Conservation (phyloP, 2,888 invertebrate genomes). For the Pterostichus madidus region DNA sequence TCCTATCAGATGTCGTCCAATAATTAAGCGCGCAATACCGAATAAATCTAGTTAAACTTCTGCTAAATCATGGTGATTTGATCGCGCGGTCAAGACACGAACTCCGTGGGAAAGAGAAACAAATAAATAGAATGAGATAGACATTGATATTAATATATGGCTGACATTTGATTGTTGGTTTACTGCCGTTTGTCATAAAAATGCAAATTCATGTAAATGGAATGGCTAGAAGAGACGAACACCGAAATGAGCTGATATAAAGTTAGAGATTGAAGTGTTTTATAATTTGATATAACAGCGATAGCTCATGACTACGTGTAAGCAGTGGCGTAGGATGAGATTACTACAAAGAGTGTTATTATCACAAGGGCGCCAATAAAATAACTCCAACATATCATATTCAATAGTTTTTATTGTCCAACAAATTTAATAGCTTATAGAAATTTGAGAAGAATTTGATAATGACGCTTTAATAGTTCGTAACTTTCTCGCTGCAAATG, state of each 20-base stretch:
- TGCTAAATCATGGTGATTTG: constrained; percentile 47
- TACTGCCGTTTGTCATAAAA: constrained; percentile 52
- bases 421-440: too few species aligned
- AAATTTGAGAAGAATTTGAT: too few species aligned
- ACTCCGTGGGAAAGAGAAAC: neutral
- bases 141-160: constrained; percentile 39
- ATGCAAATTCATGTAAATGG: constrained; percentile 43
- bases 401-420: too few species aligned
- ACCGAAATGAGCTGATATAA: constrained; percentile 6
- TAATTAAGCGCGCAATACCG: constrained; percentile 46
- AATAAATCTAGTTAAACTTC: constrained; percentile 43
- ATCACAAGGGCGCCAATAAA: too few species aligned
- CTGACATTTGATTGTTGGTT: constrained; percentile 56
- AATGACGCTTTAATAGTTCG: too few species aligned
- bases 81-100: constrained; percentile 14
- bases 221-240: constrained; percentile 29
- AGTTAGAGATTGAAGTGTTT: constrained; percentile 37
- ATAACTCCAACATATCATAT: too few species aligned
- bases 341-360: too few species aligned
- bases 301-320: constrained; percentile 25
- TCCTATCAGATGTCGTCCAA: constrained; percentile 17
- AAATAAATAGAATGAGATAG: constrained; percentile 8
- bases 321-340: too few species aligned
- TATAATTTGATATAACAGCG: constrained; percentile 32
- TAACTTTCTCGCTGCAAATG: too few species aligned